Evolutionary conservation across 2,797 vertebrate genomes (phyloP).

Genomic region (Antrozous pallidus): DNA sequence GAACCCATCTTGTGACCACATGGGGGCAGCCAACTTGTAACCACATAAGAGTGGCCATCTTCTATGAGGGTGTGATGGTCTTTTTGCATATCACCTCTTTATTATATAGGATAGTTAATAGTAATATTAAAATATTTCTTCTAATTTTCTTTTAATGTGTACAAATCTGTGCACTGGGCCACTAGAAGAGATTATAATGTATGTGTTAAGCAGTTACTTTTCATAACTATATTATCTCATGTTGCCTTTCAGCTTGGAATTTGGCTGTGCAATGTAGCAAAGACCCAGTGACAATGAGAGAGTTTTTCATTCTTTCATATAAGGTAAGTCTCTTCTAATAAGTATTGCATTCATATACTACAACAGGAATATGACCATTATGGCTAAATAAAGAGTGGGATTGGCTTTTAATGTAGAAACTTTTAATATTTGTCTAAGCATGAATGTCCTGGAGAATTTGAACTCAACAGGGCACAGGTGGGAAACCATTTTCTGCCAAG

Average conservation of each 20-base stretch:
- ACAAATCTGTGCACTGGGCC: too few relatives aligned
- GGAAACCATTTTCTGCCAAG: too few relatives aligned
- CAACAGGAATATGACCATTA: neutral
- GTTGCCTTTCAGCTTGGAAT: conserved; percentile 91
- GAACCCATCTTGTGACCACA: too few relatives aligned
- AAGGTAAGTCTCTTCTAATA: conserved; percentile 82
- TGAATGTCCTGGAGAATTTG: neutral
- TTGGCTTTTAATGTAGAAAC: conserved; percentile 11
- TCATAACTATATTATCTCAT: conserved; percentile 33
- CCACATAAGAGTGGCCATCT: too few relatives aligned
- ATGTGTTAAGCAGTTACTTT: neutral
- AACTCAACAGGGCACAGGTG: neutral
- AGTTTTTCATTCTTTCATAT: conserved; percentile 93
- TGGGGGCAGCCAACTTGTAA: too few relatives aligned
- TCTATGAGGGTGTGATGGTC: too few relatives aligned
- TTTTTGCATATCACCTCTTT: too few relatives aligned
- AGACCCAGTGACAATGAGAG: conserved; percentile 88
- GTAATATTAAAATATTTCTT: too few relatives aligned
- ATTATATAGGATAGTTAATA: too few relatives aligned
- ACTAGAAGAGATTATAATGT: neutral
- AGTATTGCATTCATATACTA: neutral
- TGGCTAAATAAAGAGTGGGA: neutral
- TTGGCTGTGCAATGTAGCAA: conserved; percentile 87
- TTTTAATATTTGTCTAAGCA: neutral
- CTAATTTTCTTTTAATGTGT: too few relatives aligned